Base-by-base conservation (phyloP, 2,888 invertebrate genomes). In the Tenthredo mesomela region DNA sequence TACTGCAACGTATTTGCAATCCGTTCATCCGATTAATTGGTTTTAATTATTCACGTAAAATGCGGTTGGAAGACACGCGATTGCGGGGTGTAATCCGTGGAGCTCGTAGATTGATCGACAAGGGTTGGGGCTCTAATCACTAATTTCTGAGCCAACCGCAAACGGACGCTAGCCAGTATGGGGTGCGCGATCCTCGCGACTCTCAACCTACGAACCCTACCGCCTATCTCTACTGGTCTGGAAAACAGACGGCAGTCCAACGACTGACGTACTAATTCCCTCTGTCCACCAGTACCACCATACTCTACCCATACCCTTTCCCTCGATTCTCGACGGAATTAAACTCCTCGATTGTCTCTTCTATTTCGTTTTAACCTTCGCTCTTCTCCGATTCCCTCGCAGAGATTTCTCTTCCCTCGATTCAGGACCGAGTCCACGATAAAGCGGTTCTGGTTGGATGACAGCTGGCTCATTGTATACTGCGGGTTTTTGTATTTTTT, bases 71-170 rank as follows among this genome's bases (percentile, higher is more conserved):
- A 67, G 47, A 82, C 80, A 80, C 80, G 80, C 80, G 80, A 80
- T 80, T 50, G 80, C 21, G 61, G 80, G 29, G 47, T 43, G 47
- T 67, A 82, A 47, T 67, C 82, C 65, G 67, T 67, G 10, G 43
- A 29, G 82, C 70, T 50, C n/a, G 61, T 29, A 40, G 82, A 82
- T 82, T 70, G 82, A 82, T 82, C 82, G 82, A 67, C 47, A 82
- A 82, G 67, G 82, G 29, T 67, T 58, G 67, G 82, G 58, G 33
- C 29, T 82, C 67, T 82, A 70, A 82, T 82, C 82, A 82, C 82
- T 82, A 82, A 82, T 82, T 82, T 67, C 82, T 82, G 82, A 82
- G 82, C 67, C 82, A 47, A 82, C 82, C 82, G 67, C 82, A 70
- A 54, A 47, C 70, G 47, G 29, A 65, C 67, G 61, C 21, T 12